These are phyloP conservation scores for Cyclina sinensis DNA, from an alignment of 1,140 invertebrate genomes.

Conservation along the genomic window DNA sequence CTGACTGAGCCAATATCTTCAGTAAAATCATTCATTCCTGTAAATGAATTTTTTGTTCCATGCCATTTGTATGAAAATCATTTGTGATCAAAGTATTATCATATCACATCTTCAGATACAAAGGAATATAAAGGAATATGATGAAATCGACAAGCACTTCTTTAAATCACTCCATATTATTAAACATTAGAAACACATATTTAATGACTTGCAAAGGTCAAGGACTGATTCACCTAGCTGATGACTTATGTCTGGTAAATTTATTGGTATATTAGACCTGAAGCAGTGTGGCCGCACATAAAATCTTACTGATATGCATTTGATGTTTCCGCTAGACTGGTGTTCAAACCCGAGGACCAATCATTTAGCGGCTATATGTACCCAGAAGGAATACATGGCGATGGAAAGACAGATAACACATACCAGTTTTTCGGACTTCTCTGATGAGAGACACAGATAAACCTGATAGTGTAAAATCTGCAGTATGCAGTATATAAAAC, in stretches of 20 bases:
- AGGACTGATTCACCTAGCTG: background rate
- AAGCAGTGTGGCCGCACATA: background rate
- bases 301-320: background rate
- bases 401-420: background rate
- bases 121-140: too few relatives aligned
- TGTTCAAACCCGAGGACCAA: background rate
- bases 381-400: background rate
- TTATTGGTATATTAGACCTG: background rate
- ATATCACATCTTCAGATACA: too few relatives aligned
- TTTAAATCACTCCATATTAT: too few relatives aligned
- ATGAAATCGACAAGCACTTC: too few relatives aligned
- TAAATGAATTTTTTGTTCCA: too few relatives aligned
- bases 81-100: too few relatives aligned
- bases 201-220: background rate
- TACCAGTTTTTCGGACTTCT: background rate
- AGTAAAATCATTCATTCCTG: too few relatives aligned
- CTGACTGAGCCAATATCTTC: too few relatives aligned
- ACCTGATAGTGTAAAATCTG: too few relatives aligned
- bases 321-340: background rate
- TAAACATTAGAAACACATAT: too few relatives aligned
- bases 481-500: too few relatives aligned
- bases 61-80: too few relatives aligned
- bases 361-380: background rate
- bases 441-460: constrained; percentile 9
- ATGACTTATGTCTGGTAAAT: background rate